phyloP scores from a whole-genome alignment of 2,888 invertebrate species.

The Chaetogeoica ovagalla region DNA sequence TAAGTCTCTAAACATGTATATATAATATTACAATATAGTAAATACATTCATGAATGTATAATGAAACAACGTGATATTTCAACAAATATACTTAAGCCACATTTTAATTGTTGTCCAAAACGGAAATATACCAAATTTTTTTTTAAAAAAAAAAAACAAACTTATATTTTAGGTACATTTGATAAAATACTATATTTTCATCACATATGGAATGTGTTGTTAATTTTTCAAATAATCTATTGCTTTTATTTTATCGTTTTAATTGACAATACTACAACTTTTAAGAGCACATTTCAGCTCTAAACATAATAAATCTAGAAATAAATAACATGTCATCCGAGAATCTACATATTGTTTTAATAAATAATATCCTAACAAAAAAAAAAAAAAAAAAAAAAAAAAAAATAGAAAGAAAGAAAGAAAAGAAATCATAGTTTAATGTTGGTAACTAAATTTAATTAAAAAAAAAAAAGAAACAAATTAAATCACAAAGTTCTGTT shows the following conservation, averaged over 20 bases:
- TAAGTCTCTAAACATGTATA: slow-evolving; percentile 54
- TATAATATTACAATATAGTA: slow-evolving; percentile 41
- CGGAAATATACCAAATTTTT: slow-evolving; percentile 1
- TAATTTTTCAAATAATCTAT: slow-evolving; percentile 32
- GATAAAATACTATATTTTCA: slow-evolving; percentile 18
- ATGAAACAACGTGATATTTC: slow-evolving; percentile 29
- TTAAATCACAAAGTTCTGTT: slow-evolving; percentile 36
- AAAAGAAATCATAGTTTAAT: slow-evolving; percentile 13
- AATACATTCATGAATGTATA: slow-evolving; percentile 23
- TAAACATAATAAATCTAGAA: slow-evolving; percentile 48
- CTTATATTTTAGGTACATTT: slow-evolving; percentile 17
- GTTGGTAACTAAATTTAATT: slow-evolving; percentile 47
- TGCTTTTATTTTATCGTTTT: slow-evolving; percentile 35
- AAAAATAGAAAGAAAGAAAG: slow-evolving; percentile 26
- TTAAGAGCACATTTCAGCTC: slow-evolving; percentile 34
- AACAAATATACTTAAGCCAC: slow-evolving; percentile 46
- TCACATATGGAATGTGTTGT: slow-evolving; percentile 37
- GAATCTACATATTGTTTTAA: slow-evolving; percentile 41
- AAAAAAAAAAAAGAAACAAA: slow-evolving; percentile 29
- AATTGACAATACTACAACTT: slow-evolving; percentile 44
- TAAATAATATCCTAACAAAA: slow-evolving; percentile 43
- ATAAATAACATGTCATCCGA: slow-evolving; percentile 49
- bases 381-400: slow-evolving; percentile 22
- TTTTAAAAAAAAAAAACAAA: slow-evolving; percentile 2
- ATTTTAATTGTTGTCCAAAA: slow-evolving; percentile 14